Evolutionary conservation across 2,113 vertebrate genomes (phyloP), one percentile per base, ranked within the genome.

Genomic region (Neodontobutis hainanensis): DNA sequence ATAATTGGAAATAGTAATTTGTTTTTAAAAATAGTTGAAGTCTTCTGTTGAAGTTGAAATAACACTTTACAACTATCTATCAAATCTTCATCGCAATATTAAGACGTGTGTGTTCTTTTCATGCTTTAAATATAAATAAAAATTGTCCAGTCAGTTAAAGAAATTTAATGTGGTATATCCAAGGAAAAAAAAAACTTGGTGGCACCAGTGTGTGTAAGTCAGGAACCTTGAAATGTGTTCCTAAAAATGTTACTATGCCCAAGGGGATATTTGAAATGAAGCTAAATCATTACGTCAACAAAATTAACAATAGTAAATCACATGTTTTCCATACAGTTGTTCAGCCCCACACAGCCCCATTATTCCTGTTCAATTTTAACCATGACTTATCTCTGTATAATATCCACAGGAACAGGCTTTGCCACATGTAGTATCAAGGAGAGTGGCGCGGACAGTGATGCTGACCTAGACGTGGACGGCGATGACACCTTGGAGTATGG

Each of bases 401-500:
- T 49, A 14, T 80, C 82, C 49, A 3, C 90, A 99, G 97, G 95
- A 86, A 96, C 97, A 46, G 97, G 97, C 59, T 99, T 99, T 68
- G 94, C 97, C 75, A 97, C 97, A 87, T 99, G 97, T 89, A 98
- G 94, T 0, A 94, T 95, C 68, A 98, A 98, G 84, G 97, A 99
- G 87, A 97, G 95, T 55, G 94, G 96, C 0, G 97, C 95, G 0
- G 97, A 99, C 91, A 99, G 97, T 0, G 97, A 99, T 0, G 97
- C 94, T 0, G 97, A 99, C 91, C 92, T 99, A 43, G 97, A 99
- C 53, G 97, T 99, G 81, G 97, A 99, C 68, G 97, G 97, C 44
- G 97, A 99, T 0, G 97, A 99, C 94, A 99, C 97, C 46, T 87
- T 99, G 84, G 97, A 99, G 81, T 99, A 99, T 0, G 97, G 97